Base-by-base conservation (phyloP, 1,140 invertebrate species). In the Pseudobourletiella spinata region DNA sequence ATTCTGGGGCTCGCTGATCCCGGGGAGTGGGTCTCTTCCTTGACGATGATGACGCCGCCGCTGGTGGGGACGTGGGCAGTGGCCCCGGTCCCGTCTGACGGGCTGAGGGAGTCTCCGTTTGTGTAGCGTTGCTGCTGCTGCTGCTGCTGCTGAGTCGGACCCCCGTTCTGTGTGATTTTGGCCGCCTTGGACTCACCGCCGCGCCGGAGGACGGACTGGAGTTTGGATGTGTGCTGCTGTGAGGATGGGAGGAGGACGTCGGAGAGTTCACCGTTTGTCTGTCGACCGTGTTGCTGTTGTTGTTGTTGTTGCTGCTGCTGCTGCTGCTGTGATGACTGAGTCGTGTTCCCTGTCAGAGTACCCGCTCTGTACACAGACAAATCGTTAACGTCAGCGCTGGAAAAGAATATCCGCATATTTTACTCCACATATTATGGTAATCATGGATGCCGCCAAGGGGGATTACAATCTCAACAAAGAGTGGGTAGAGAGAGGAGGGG, bases 21-120 rank as follows among this genome's bases (percentile, higher is more conserved):
- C 0, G 66, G 66, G 15, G 66, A 68, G 29, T 63, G 55, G 30
- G 59, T 20, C 46, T 68, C 66, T 60, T 68, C 63, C 44, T 68
- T 68, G 16, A 67, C 50, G 22, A 64, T 64, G 32, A 67, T 67
- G 2, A 64, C 58, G 14, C 60, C 61, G 28, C 52, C 50, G 18
- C 44, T 48, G 3, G 58, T 46, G 26, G 59, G 51, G 1, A 56
- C 28, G 4, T 57, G 52, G 20, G 22, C 56, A 16, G 28, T 26
- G 20, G 22, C 43, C 29, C 42, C 42, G 20, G 22, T 51, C 29
- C 42, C 42, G 42, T 61, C 60, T 44, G 56, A 26, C 8, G 61
- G 61, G 44, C 64, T 59, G 11, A 54, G 54, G 22, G 66, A 63
- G 46, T 66, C 57, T 30, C 61, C 64, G 51, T 66, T 60, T 54